These are phyloP conservation scores for Bos javanicus DNA, from an alignment of 2,113 vertebrate species.

Conservation along the genomic window DNA sequence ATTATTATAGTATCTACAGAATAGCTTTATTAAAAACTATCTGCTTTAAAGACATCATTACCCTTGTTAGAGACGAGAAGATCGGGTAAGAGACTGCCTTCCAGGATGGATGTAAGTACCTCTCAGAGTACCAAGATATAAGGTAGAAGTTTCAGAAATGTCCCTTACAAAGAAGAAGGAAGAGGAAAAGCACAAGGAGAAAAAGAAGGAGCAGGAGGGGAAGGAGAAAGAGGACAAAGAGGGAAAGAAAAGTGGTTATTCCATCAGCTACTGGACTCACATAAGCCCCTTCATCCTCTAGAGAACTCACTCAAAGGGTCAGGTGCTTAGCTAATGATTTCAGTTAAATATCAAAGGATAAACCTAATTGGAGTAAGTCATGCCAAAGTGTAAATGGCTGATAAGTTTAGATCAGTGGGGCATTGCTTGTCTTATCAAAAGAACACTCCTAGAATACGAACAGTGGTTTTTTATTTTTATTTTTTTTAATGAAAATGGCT, in stretches of 20 bases:
- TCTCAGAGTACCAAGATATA: background rate
- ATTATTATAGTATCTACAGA: fast-evolving
- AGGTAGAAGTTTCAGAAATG: background rate
- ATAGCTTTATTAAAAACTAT: background rate
- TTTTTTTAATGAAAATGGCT: background rate
- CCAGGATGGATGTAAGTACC: background rate
- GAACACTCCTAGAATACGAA: background rate
- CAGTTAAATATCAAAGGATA: background rate
- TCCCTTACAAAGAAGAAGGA: background rate
- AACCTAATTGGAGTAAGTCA: background rate
- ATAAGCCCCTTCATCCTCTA: background rate
- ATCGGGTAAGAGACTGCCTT: background rate
- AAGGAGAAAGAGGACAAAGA: background rate
- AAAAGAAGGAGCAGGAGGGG: background rate
- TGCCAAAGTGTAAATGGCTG: background rate
- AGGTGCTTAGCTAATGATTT: background rate
- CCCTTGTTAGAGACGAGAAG: background rate
- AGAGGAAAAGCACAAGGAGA: background rate
- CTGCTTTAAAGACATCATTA: background rate
- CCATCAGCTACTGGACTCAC: background rate
- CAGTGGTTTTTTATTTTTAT: background rate
- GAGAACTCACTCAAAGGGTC: background rate
- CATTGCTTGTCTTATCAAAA: background rate
- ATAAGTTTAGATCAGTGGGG: background rate
- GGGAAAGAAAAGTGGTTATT: background rate